These are phyloP conservation scores for Xiphophorus hellerii DNA, from an alignment of 2,113 vertebrate genomes.

Conservation along the genomic window DNA sequence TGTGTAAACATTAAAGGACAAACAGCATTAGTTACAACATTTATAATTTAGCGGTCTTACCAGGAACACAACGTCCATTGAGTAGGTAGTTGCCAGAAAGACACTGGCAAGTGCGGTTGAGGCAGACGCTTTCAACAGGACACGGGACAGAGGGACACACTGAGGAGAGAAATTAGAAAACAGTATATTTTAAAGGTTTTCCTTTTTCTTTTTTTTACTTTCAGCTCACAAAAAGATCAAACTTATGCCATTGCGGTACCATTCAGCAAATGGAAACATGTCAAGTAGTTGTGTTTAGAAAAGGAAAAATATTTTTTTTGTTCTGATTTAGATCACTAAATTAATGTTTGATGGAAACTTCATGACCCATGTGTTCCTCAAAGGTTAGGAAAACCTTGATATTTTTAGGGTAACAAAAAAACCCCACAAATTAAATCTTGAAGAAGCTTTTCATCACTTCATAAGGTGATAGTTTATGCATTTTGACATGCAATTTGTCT, in stretches of 20 bases:
- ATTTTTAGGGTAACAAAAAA: too few relatives aligned
- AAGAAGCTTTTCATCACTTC: too few relatives aligned
- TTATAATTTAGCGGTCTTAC: constrained; percentile 42
- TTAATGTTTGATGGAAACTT: background rate
- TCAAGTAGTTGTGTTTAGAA: background rate
- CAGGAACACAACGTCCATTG: constrained; percentile 53
- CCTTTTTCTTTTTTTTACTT: background rate
- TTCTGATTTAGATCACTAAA: background rate
- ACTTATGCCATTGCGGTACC: background rate
- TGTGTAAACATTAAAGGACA: too few relatives aligned
- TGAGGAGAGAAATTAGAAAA: constrained; percentile 31
- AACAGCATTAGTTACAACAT: too few relatives aligned
- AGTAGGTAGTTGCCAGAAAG: constrained; percentile 61
- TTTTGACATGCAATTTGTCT: too few relatives aligned
- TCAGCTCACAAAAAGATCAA: background rate
- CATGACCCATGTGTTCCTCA: too few relatives aligned
- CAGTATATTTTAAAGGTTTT: background rate
- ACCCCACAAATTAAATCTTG: too few relatives aligned
- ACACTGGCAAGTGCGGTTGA: constrained; percentile 73
- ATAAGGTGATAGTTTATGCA: too few relatives aligned
- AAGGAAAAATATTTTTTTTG: too few relatives aligned
- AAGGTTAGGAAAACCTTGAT: too few relatives aligned
- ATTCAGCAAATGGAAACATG: background rate
- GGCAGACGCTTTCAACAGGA: constrained; percentile 64
- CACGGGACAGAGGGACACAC: constrained; percentile 68